Base-by-base conservation (phyloP, 2,888 invertebrate genomes). In the Beris chalybata region DNA sequence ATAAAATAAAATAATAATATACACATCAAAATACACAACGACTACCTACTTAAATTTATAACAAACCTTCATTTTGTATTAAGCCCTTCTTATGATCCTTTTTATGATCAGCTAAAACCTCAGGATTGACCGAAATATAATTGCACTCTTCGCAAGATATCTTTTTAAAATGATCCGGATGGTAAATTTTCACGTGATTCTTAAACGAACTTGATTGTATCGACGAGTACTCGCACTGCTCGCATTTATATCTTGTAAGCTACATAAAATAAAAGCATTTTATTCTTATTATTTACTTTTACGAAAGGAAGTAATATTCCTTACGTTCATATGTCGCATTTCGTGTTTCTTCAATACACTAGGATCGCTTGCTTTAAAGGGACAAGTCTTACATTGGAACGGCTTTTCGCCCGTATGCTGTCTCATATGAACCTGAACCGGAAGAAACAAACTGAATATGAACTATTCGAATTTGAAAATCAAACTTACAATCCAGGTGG, bases 391-490 rank as follows among this genome's bases (percentile, higher is more conserved):
- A 74, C 92, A 92, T 63, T 85, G 84, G 72, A 88, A 86, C 0
- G 91, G 91, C 75, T 91, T 92, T 72, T 90, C 90, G 4, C 91
- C 89, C 0, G 91, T 90, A 73, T 92, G 91, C 71, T 89, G 89
- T 11, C 91, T 81, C 73, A 88, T 81, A 76, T 92, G 92, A 71
- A 91, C 83, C 83, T 86, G 75, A 4, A 76, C 71, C 66, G 53
- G 29, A 68, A 66, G 54, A 64, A 59, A 65, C 56, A 9, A 59
- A 32, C 29, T 55, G 11, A 30, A 6, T 9, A 15, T 3, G 44
- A n/a, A 9, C 44, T n/a, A n/a, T 44, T 44, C n/a, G 44, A n/a
- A 9, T 44, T 44, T 5, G 15, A 5, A 15, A 5, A 7, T 38
- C 22, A 29, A 29, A 47, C 61, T 74, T 76, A 84, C 85, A 73